Evolutionary conservation across 2,113 vertebrate species (phyloP).

Genomic region (Burhinus oedicnemus): DNA sequence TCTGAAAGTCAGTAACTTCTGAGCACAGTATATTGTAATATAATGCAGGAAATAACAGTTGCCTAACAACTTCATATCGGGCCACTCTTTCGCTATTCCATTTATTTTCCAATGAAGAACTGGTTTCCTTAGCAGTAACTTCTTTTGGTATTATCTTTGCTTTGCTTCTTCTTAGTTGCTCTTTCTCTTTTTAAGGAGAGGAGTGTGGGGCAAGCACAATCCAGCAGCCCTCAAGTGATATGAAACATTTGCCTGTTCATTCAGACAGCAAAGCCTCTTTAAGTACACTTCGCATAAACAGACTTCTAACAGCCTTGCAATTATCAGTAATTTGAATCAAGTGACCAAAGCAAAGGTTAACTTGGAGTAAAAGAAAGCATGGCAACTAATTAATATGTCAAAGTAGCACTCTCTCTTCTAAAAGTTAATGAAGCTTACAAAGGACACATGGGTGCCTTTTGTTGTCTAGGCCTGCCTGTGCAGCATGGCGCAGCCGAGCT

Average conservation of each 20-base stretch:
- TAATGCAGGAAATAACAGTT: background rate
- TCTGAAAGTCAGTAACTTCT: background rate
- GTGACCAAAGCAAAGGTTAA: conserved; percentile 76
- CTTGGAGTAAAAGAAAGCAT: conserved; percentile 62
- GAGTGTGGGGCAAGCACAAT: background rate
- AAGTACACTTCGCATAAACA: conserved; percentile 54
- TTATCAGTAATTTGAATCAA: conserved; percentile 75
- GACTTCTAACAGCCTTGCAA: conserved; percentile 62
- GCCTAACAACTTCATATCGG: background rate
- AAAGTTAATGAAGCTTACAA: conserved; percentile 71
- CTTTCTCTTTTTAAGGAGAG: background rate
- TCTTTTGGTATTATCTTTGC: background rate
- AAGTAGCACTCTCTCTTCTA: conserved; percentile 63
- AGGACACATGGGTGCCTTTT: conserved; percentile 63
- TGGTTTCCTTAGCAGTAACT: background rate
- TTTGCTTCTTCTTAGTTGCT: background rate
- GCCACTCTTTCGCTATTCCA: background rate
- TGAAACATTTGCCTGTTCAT: conserved; percentile 20
- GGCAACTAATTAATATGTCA: conserved; percentile 81
- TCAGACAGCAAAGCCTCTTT: conserved; percentile 24
- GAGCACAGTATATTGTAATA: background rate
- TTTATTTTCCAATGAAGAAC: background rate
- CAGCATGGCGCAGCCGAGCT: background rate
- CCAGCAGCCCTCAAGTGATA: background rate
- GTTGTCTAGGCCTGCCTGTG: background rate